A percentile compares a stretch with the other conserved stretches of the same genome.
Evolutionary conservation across 2,113 vertebrate species (phyloP).

Genomic region (Solea solea): DNA sequence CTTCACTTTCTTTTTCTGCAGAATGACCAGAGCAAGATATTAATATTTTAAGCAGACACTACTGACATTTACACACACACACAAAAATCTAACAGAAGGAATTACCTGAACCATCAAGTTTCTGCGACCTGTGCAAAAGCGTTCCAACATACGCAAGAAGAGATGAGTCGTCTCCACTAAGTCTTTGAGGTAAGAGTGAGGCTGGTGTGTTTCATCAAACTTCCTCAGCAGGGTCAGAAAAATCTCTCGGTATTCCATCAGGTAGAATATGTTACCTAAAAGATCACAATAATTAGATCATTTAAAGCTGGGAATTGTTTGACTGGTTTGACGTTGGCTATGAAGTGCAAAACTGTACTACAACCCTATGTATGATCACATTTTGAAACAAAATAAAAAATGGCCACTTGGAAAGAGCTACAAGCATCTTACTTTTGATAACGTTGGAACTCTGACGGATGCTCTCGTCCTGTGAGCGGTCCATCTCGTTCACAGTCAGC

Average conservation of each 20-base stretch:
- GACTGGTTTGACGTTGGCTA: not conserved
- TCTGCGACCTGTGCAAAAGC: slow-evolving; percentile 87
- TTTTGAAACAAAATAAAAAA: not conserved
- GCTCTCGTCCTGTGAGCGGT: slow-evolving; percentile 83
- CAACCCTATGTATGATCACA: not conserved
- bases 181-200: slow-evolving; percentile 89
- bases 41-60: accelerated
- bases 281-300: slow-evolving; percentile 7
- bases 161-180: slow-evolving; percentile 95
- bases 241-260: slow-evolving; percentile 97
- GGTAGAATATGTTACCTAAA: slow-evolving; percentile 96
- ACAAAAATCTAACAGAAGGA: not conserved
- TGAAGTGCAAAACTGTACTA: not conserved
- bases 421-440: slow-evolving; percentile 88
- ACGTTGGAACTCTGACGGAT: slow-evolving; percentile 90
- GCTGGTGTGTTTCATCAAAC: slow-evolving; percentile 90
- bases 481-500: slow-evolving; percentile 93
- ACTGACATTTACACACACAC: not conserved
- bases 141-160: slow-evolving; percentile 94
- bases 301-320: too few relatives aligned
- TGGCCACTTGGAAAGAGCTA: too few relatives aligned
- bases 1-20: slow-evolving; percentile 84
- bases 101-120: slow-evolving; percentile 91
- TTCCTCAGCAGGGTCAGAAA: slow-evolving; percentile 93
- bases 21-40: not conserved